Conservation (phyloP, 1,140 invertebrate species). For the Tetragnatha versicolor region DNA sequence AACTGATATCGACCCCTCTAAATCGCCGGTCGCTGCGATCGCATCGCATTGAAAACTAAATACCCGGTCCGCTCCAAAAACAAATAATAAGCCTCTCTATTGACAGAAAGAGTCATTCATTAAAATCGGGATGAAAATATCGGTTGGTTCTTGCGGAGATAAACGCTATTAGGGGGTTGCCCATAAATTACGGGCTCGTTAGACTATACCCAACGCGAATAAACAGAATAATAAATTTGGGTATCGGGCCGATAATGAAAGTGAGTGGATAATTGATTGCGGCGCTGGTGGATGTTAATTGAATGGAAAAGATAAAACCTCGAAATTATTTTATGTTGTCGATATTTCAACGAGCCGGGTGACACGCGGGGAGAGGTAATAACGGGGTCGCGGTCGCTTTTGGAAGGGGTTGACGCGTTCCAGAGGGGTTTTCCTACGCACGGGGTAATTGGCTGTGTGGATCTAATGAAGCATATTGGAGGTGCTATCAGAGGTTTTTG, state of each 20-base stretch:
- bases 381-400: no score
- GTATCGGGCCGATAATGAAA: conserved; percentile 23
- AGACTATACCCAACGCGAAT: conserved; percentile 1
- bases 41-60: conserved; percentile 2
- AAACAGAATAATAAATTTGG: conserved; percentile 35
- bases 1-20: not conserved
- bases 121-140: conserved; percentile 15
- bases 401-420: no score
- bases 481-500: no score
- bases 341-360: conserved; percentile 23
- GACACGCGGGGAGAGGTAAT: no score
- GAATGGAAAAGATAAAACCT: conserved; percentile 40
- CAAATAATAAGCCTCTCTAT: conserved; percentile 5
- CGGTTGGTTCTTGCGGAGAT: conserved; percentile 23
- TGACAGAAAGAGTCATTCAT: conserved; percentile 16
- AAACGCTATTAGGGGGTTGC: conserved; percentile 17
- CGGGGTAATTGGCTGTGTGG: no score
- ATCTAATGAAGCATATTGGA: no score
- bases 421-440: no score
- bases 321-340: conserved; percentile 31
- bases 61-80: not conserved
- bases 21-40: not conserved
- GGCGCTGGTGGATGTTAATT: conserved; percentile 26
- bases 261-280: conserved; percentile 30
- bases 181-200: conserved; percentile 20